Evolutionary conservation across 2,113 vertebrate genomes (phyloP).

Genomic region (Nycticryphes semicollaris): DNA sequence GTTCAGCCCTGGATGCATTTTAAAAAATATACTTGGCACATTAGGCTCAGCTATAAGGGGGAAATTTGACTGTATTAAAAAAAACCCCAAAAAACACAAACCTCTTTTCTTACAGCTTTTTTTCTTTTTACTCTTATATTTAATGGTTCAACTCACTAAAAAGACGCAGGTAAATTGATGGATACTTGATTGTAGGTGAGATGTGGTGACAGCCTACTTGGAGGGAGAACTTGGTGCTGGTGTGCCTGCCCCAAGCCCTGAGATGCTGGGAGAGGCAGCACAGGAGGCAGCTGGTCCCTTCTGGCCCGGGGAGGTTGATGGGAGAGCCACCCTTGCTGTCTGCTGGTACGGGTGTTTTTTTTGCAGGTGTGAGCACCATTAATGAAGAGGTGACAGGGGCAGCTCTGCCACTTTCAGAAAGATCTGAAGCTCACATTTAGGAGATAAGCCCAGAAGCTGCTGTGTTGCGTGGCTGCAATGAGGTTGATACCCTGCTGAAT

Average conservation of each 20-base stretch:
- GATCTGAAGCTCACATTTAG: neutral
- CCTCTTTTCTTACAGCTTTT: neutral
- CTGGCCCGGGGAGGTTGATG: neutral
- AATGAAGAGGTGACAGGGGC: neutral
- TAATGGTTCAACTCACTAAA: neutral
- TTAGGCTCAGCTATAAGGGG: neutral
- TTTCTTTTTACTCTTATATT: neutral
- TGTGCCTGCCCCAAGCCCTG: fast-evolving
- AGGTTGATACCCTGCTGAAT: fast-evolving
- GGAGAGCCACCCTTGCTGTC: neutral
- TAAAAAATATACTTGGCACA: neutral
- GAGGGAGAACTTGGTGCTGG: neutral
- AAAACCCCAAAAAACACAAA: neutral
- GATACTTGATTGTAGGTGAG: neutral
- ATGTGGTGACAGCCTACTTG: neutral
- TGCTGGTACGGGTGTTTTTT: neutral
- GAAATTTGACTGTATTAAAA: neutral
- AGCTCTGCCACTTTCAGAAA: neutral
- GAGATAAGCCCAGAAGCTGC: neutral
- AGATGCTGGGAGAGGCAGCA: neutral
- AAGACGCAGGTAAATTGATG: neutral
- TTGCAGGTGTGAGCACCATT: neutral
- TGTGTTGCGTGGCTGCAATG: neutral
- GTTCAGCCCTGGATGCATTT: conserved; percentile 20
- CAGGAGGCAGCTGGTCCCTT: neutral